phyloP scores from a whole-genome alignment of 2,113 vertebrate genomes.

The Phaethon lepturus region DNA sequence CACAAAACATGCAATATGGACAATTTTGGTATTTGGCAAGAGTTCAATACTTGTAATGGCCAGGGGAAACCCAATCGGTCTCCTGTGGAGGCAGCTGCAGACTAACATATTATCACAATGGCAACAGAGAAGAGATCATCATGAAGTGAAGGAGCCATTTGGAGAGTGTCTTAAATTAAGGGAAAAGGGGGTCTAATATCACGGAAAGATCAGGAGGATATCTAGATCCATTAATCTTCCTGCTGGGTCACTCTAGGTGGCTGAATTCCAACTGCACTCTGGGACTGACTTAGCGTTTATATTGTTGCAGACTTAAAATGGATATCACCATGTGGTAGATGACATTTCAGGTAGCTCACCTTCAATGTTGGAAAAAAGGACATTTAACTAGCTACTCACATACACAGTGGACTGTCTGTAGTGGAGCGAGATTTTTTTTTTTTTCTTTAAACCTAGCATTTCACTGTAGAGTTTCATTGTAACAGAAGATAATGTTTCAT shows the following conservation, averaged over 20 bases:
- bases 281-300: constrained; percentile 61
- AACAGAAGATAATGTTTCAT: neutral
- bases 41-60: neutral
- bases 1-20: neutral
- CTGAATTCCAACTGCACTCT: constrained; percentile 47
- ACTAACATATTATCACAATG: neutral
- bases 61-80: neutral
- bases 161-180: constrained; percentile 11
- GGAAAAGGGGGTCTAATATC: neutral
- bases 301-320: constrained; percentile 48
- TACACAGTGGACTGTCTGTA: neutral
- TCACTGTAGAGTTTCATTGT: neutral
- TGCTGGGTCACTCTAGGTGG: constrained; percentile 28
- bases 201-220: constrained; percentile 12
- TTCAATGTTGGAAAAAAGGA: neutral
- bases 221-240: constrained; percentile 56
- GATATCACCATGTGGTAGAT: constrained; percentile 54
- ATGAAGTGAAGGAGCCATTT: neutral
- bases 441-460: neutral
- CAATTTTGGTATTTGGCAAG: neutral
- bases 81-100: neutral
- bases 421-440: neutral
- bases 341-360: constrained; percentile 43
- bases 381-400: constrained; percentile 8
- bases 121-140: constrained; percentile 25